Percentiles rank a stretch among this genome's conserved stretches.
These are phyloP conservation scores for Epizoanthus rinbou DNA, from an alignment of 92 coral and sea anemone species.

Conservation along the genomic window DNA sequence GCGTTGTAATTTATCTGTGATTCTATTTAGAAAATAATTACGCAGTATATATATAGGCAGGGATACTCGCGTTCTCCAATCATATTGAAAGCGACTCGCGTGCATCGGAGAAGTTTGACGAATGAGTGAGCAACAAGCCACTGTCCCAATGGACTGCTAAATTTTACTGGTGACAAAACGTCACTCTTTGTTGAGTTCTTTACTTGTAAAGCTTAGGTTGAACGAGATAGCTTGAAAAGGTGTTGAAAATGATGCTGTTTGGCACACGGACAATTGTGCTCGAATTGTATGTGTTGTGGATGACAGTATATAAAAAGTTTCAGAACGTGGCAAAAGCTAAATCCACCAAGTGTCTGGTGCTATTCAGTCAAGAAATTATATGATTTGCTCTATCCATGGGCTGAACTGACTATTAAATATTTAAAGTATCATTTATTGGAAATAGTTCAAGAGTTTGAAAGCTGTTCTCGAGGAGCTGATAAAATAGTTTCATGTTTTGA, in stretches of 20 bases:
- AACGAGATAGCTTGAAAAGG: background rate
- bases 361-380: background rate
- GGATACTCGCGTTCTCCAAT: background rate
- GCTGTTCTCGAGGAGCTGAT: background rate
- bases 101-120: background rate
- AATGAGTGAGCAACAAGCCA: conserved; percentile 21
- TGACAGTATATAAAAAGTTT: background rate
- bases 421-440: conserved; percentile 35
- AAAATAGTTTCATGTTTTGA: conserved; percentile 28
- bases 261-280: conserved; percentile 1
- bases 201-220: background rate
- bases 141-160: background rate
- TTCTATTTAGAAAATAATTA: background rate
- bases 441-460: conserved; percentile 33
- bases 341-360: background rate
- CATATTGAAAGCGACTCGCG: background rate
- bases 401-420: conserved; percentile 35
- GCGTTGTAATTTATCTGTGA: background rate
- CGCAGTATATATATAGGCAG: background rate
- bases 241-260: background rate
- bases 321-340: background rate
- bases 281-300: background rate
- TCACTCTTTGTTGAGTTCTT: conserved; percentile 29
- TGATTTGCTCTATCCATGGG: conserved; percentile 7
- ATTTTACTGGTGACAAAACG: conserved; percentile 7